Evolutionary conservation across 2,888 invertebrate genomes (phyloP).

Genomic region (Cheilosia variabilis): DNA sequence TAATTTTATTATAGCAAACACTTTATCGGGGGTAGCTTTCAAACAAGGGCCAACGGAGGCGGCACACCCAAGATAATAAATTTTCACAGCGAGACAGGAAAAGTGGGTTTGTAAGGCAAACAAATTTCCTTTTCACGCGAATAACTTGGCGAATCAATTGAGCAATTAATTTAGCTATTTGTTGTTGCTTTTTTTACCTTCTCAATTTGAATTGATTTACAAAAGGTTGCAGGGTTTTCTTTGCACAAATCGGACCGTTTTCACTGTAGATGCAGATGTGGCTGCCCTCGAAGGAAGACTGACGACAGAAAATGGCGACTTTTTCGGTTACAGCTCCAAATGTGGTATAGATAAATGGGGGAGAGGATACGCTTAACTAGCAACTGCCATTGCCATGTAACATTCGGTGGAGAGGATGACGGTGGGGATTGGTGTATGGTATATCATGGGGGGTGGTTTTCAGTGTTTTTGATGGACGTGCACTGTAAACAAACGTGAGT

Average conservation of each 20-base stretch:
- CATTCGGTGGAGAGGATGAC: neutral
- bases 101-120: slow-evolving; percentile 17
- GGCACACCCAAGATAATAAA: slow-evolving; percentile 72
- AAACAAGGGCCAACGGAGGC: slow-evolving; percentile 32
- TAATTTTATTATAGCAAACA: slow-evolving; percentile 51
- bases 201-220: slow-evolving; percentile 45
- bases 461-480: slow-evolving; percentile 27
- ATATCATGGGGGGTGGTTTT: slow-evolving; percentile 33
- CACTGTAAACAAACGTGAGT: slow-evolving; percentile 56
- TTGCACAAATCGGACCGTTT: slow-evolving; percentile 20
- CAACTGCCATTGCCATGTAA: slow-evolving; percentile 35
- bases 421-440: neutral
- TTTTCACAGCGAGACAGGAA: slow-evolving; percentile 42
- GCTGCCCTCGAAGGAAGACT: slow-evolving; percentile 67
- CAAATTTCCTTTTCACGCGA: slow-evolving; percentile 23
- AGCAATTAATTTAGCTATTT: slow-evolving; percentile 45
- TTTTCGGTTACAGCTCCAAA: slow-evolving; percentile 69
- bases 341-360: slow-evolving; percentile 68
- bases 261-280: slow-evolving; percentile 47
- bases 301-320: slow-evolving; percentile 74
- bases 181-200: slow-evolving; percentile 53
- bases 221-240: slow-evolving; percentile 15
- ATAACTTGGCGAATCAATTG: slow-evolving; percentile 43
- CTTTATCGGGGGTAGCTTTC: slow-evolving; percentile 51
- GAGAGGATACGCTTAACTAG: slow-evolving; percentile 41